phyloP scores from a whole-genome alignment of 2,797 vertebrate species.

The Morelia viridis region DNA sequence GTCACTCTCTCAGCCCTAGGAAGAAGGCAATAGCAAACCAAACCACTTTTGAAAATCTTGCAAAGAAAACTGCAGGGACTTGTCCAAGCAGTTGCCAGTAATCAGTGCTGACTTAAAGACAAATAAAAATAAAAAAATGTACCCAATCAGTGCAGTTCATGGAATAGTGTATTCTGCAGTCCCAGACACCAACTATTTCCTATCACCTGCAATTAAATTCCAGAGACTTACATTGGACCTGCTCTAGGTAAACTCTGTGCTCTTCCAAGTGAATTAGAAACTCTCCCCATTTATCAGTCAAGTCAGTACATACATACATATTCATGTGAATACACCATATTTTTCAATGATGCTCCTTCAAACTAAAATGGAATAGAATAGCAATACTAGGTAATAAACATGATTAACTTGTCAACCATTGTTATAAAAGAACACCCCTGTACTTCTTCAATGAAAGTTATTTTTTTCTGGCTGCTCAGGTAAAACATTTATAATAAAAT shows the following conservation, averaged over 20 bases:
- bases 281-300: neutral
- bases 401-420: neutral
- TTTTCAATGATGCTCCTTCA: neutral
- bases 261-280: neutral
- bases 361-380: neutral
- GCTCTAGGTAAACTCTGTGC: neutral
- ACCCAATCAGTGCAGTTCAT: neutral
- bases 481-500: slow-evolving; percentile 7
- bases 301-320: neutral
- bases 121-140: neutral
- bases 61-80: neutral
- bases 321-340: neutral
- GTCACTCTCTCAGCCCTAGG: neutral
- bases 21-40: neutral
- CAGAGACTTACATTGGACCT: neutral
- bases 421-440: neutral
- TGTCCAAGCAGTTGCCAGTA: neutral
- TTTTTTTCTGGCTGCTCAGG: neutral
- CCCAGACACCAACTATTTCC: neutral
- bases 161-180: neutral
- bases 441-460: neutral
- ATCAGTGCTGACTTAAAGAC: neutral
- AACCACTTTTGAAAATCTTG: neutral
- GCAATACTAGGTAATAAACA: neutral
- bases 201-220: neutral